A percentile compares a stretch with the other conserved stretches of the same genome.
Evolutionary conservation across 2,113 vertebrate genomes (phyloP).

Genomic region (Neolamprologus longior): DNA sequence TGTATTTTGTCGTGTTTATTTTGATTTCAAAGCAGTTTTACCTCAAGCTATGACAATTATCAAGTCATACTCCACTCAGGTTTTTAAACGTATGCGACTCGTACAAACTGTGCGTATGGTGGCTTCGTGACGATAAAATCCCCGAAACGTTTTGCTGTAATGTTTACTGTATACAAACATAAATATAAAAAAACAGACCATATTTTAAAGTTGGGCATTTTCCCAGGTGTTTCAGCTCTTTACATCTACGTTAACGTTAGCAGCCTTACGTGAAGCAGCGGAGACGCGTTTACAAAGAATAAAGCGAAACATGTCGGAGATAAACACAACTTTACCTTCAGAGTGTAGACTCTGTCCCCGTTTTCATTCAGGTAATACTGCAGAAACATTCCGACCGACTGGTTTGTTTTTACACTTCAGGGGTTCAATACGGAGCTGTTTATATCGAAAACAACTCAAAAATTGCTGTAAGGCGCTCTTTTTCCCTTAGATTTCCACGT

Average conservation of each 20-base stretch:
- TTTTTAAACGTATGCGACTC: not conserved
- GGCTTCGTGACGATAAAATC: not conserved
- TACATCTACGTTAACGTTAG: not conserved
- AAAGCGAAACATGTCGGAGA: not conserved
- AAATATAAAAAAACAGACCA: not conserved
- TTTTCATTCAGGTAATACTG: constrained; percentile 77
- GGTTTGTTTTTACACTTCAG: not conserved
- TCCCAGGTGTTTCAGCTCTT: not conserved
- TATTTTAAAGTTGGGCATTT: not conserved
- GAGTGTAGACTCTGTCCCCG: constrained; percentile 82
- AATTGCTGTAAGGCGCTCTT: accelerated
- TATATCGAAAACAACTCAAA: not conserved
- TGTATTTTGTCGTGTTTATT: not conserved
- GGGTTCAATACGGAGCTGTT: not conserved
- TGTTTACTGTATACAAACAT: not conserved
- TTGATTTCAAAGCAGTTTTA: not conserved
- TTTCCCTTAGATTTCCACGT: not conserved
- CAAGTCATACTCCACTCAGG: not conserved
- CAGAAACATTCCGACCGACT: constrained; percentile 74
- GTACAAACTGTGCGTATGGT: not conserved
- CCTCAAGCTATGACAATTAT: not conserved
- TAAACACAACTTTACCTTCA: constrained; percentile 72
- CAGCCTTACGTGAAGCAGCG: not conserved
- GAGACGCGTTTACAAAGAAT: not conserved
- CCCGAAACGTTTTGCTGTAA: not conserved